phyloP scores from a whole-genome alignment of 2,113 vertebrate species.

The Grantiella picta region DNA sequence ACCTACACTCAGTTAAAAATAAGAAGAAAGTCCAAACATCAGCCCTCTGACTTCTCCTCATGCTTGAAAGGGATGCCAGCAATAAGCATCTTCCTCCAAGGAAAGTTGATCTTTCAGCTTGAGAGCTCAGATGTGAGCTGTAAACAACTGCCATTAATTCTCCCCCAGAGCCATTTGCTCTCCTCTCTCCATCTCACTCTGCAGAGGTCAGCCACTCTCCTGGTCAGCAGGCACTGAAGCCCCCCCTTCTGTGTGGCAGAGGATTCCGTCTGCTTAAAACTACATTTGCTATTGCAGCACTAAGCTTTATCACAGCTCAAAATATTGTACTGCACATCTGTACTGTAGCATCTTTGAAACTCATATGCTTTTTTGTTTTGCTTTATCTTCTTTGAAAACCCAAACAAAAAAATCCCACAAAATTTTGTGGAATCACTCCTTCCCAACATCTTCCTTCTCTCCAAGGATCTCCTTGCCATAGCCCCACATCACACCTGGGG shows the following conservation, averaged over 20 bases:
- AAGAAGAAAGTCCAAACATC: background rate
- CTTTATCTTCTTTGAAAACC: background rate
- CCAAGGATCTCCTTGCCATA: accelerated
- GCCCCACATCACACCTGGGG: background rate
- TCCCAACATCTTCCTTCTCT: background rate
- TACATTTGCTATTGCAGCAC: background rate
- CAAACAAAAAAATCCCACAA: background rate
- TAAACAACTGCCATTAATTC: constrained; percentile 19
- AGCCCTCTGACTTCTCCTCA: background rate
- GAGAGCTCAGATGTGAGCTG: background rate
- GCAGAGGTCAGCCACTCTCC: background rate
- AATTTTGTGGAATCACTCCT: background rate
- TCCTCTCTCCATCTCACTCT: background rate
- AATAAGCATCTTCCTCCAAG: background rate
- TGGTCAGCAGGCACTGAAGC: accelerated
- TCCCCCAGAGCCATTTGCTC: background rate
- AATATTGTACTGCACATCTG: background rate
- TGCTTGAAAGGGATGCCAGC: background rate
- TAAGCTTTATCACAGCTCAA: background rate
- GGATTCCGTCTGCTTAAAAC: background rate
- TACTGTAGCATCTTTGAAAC: background rate
- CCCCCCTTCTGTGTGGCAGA: background rate
- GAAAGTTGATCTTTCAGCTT: constrained; percentile 6
- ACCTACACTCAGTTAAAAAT: constrained; percentile 37
- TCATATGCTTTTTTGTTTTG: accelerated